Conservation (phyloP, 2,888 invertebrate species). For the Drosophila cracens region DNA sequence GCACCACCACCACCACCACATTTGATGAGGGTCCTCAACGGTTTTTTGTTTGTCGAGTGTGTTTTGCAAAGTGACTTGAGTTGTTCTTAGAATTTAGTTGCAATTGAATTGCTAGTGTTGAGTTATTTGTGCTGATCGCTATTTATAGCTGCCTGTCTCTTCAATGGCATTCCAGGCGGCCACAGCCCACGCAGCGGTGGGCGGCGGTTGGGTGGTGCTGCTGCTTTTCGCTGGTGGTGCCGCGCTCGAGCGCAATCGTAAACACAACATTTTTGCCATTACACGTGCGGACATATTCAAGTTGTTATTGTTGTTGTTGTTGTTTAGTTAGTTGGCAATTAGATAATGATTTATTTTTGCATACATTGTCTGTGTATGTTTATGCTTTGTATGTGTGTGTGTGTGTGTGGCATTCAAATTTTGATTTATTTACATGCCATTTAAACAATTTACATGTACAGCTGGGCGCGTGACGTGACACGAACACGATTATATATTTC, state of each 20-base stretch:
- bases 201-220: slow-evolving; percentile 4
- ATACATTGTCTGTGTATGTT: slow-evolving; percentile 37
- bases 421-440: slow-evolving; percentile 65
- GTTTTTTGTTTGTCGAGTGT: slow-evolving; percentile 23
- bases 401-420: slow-evolving; percentile 38
- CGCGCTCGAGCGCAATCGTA: slow-evolving; percentile 55
- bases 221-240: background rate
- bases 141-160: slow-evolving; percentile 66
- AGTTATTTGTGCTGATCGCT: slow-evolving; percentile 51
- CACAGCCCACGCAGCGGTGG: slow-evolving; percentile 38
- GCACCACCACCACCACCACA: background rate
- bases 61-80: slow-evolving; percentile 44
- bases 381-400: slow-evolving; percentile 18
- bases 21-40: background rate
- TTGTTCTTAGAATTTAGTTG: slow-evolving; percentile 49
- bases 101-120: slow-evolving; percentile 43
- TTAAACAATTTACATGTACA: slow-evolving; percentile 13
- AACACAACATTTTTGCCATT: slow-evolving; percentile 63
- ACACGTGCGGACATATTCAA: slow-evolving; percentile 68
- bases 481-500: background rate
- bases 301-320: slow-evolving; percentile 43
- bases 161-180: slow-evolving; percentile 65
- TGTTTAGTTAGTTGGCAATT: slow-evolving; percentile 65
- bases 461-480: slow-evolving; percentile 24
- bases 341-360: slow-evolving; percentile 77